A percentile compares a stretch with the other conserved stretches of the same genome.
phyloP scores from a whole-genome alignment of 2,888 invertebrate genomes.

The Hedychridium roseum region DNA sequence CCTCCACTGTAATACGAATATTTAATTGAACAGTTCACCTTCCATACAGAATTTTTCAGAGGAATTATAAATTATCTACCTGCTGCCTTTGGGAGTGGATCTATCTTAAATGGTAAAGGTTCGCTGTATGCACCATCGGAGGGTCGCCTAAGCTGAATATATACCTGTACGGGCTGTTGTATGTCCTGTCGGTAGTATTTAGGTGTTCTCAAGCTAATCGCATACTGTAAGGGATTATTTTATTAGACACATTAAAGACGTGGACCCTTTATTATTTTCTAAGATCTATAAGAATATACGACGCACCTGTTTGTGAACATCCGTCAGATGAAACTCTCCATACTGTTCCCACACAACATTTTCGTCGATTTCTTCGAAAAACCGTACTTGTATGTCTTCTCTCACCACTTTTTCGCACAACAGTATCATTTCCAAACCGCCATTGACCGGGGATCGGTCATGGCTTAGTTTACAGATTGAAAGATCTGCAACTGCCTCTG shows the following conservation, averaged over 20 bases:
- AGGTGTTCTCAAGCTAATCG: constrained; percentile 59
- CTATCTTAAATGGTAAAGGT: constrained; percentile 65
- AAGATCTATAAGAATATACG: too few species aligned
- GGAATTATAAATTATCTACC: too few species aligned
- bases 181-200: constrained; percentile 55
- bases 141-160: constrained; percentile 65
- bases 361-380: constrained; percentile 67
- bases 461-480: constrained; percentile 69
- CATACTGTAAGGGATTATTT: constrained; percentile 56
- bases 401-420: constrained; percentile 67
- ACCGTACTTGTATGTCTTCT: constrained; percentile 70
- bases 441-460: constrained; percentile 66
- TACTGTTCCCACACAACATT: constrained; percentile 66
- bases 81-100: too few species aligned
- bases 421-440: constrained; percentile 69
- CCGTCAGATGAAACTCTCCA: constrained; percentile 67
- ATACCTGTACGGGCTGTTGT: constrained; percentile 57
- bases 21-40: too few species aligned
- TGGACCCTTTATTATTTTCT: too few species aligned
- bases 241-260: too few species aligned
- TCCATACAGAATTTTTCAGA: too few species aligned
- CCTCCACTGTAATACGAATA: too few species aligned
- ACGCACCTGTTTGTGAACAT: constrained; percentile 66
- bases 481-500: constrained; percentile 67
- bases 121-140: constrained; percentile 65